A percentile compares a stretch with the other conserved stretches of the same genome.
phyloP scores from a whole-genome alignment of 1,140 invertebrate species.

The Drosophila hydei region DNA sequence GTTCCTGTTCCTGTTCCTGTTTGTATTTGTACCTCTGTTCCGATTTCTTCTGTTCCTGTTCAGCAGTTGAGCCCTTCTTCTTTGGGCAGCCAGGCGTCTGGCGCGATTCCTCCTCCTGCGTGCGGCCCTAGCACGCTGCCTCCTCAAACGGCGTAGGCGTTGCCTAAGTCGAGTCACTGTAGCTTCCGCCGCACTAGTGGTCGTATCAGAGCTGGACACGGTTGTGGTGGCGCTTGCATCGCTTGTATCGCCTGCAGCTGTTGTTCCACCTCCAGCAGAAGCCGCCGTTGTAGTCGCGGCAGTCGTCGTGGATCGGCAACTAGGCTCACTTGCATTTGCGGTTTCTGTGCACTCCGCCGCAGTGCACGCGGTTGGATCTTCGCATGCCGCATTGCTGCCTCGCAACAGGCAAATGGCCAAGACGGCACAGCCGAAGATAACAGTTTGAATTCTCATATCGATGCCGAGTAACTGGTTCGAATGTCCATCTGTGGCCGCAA shows the following conservation, averaged over 20 bases:
- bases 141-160: background rate
- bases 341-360: background rate
- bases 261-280: background rate
- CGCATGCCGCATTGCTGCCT: constrained; percentile 4
- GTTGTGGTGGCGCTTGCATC: background rate
- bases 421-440: constrained; percentile 4
- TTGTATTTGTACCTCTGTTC: no score
- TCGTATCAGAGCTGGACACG: background rate
- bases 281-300: background rate
- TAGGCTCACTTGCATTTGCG: background rate
- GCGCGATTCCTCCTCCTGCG: background rate
- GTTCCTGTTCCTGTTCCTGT: background rate
- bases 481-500: background rate
- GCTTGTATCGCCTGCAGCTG: background rate
- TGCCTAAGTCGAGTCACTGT: background rate
- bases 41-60: no score
- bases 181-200: background rate
- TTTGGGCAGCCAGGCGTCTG: background rate
- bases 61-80: background rate
- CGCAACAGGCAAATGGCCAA: constrained; percentile 11
- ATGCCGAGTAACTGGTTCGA: background rate
- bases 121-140: background rate
- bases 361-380: background rate
- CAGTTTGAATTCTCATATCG: constrained; percentile 18
- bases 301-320: background rate